Evolutionary conservation across 2,113 vertebrate genomes (phyloP).

Genomic region (Saimiri boliviensis): DNA sequence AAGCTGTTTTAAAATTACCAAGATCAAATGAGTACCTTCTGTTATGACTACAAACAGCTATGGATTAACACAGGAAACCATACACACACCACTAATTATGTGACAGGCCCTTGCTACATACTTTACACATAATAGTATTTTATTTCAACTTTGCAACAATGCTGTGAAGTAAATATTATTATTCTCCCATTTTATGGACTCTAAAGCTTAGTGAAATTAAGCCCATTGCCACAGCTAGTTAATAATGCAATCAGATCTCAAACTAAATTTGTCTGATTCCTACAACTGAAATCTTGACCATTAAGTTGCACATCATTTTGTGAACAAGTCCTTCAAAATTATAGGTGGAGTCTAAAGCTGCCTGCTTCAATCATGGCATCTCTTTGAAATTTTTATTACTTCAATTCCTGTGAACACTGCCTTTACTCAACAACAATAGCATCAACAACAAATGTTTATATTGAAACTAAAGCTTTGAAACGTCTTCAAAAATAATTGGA

Average conservation of each 20-base stretch:
- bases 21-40: neutral
- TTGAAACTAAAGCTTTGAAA: neutral
- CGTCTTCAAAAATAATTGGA: neutral
- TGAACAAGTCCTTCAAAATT: neutral
- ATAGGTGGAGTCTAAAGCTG: neutral
- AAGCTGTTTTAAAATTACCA: neutral
- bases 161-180: neutral
- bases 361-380: neutral
- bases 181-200: neutral
- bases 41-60: neutral
- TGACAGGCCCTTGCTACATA: neutral
- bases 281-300: neutral
- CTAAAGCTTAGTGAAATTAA: neutral
- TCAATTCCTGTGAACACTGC: neutral
- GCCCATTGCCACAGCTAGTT: neutral
- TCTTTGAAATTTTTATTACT: neutral
- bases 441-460: neutral
- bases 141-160: neutral
- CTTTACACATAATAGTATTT: neutral
- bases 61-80: neutral
- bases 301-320: neutral
- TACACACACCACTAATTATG: neutral
- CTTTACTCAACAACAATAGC: neutral
- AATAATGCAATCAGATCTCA: neutral
- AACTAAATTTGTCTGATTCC: neutral